phyloP scores from a whole-genome alignment of 37 sponge, comb jelly and placozoan species.

The Theonella swinhoei region DNA sequence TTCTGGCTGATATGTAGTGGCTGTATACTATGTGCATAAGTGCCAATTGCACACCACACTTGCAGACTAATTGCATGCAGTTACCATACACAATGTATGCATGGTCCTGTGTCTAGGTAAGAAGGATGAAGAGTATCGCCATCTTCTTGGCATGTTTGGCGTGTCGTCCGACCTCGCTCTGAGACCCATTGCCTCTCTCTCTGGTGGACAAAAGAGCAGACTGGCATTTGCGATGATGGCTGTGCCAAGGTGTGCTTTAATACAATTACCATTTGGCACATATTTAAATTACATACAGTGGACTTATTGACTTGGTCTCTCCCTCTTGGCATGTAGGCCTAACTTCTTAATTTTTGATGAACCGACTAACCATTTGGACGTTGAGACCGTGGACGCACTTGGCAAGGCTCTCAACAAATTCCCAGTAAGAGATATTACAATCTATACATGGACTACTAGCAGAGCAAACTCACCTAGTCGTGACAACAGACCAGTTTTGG shows the following conservation, averaged over 20 bases:
- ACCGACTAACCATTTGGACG: slow-evolving; percentile 94
- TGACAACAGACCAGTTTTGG: too few relatives aligned
- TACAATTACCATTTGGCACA: too few relatives aligned
- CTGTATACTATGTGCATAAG: too few relatives aligned
- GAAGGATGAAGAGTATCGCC: slow-evolving; percentile 74
- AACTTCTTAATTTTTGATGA: slow-evolving; percentile 83
- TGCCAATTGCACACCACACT: too few relatives aligned
- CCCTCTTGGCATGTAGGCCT: background rate
- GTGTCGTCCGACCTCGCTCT: slow-evolving; percentile 88
- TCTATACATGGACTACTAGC: too few relatives aligned
- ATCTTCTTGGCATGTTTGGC: slow-evolving; percentile 80
- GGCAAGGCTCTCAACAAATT: slow-evolving; percentile 50
- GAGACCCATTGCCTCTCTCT: slow-evolving; percentile 77
- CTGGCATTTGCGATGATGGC: slow-evolving; percentile 81
- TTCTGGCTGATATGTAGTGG: too few relatives aligned
- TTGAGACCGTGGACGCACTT: slow-evolving; percentile 51
- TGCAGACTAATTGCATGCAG: too few relatives aligned
- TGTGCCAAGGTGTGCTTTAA: slow-evolving; percentile 34
- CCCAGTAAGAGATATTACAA: slow-evolving; percentile 36
- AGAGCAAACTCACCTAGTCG: too few relatives aligned
- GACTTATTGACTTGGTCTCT: background rate
- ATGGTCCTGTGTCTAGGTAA: too few relatives aligned
- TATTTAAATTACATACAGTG: too few relatives aligned
- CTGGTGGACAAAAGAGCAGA: slow-evolving; percentile 91
- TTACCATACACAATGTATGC: too few relatives aligned